Conservation (phyloP, 2,888 invertebrate species). For the Lasioglossum zephyrum region DNA sequence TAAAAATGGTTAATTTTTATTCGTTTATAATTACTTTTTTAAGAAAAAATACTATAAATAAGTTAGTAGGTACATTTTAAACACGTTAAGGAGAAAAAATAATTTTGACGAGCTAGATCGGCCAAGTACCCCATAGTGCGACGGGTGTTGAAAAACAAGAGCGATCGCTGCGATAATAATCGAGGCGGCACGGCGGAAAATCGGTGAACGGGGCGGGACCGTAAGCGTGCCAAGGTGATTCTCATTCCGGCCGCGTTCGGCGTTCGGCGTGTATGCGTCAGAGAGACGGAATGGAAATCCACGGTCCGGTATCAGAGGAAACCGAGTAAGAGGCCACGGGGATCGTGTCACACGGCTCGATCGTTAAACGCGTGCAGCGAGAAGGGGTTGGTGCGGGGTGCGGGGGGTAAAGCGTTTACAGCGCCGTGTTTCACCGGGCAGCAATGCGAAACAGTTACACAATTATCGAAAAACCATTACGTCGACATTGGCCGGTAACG, state of each 20-base stretch:
- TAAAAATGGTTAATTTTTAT: too few species aligned
- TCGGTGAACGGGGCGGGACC: conserved; percentile 46
- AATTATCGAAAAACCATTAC: conserved; percentile 77
- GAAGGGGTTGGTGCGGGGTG: background rate
- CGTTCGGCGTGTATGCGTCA: conserved; percentile 59
- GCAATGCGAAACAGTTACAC: conserved; percentile 76
- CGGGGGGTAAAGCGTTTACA: conserved; percentile 66
- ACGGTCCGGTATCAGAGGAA: conserved; percentile 36
- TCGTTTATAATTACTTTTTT: too few species aligned
- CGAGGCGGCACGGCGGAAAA: conserved; percentile 44
- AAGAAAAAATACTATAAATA: too few species aligned
- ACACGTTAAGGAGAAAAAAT: too few species aligned
- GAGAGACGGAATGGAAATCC: conserved; percentile 60
- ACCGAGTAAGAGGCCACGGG: conserved; percentile 24
- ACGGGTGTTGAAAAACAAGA: conserved; percentile 27
- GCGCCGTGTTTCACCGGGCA: conserved; percentile 67
- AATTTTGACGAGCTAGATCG: too few species aligned
- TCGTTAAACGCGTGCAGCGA: conserved; percentile 58
- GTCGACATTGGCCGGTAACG: conserved; percentile 66
- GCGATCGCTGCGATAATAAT: conserved; percentile 45
- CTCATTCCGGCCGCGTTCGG: conserved; percentile 59
- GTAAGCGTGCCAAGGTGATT: conserved; percentile 66
- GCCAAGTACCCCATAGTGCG: too few species aligned
- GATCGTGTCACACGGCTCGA: conserved; percentile 44
- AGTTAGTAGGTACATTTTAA: too few species aligned